Percentiles rank a stretch among this genome's conserved stretches.
phyloP scores from a whole-genome alignment of 1,140 invertebrate genomes.

The Brachionus asplanchnoidis region DNA sequence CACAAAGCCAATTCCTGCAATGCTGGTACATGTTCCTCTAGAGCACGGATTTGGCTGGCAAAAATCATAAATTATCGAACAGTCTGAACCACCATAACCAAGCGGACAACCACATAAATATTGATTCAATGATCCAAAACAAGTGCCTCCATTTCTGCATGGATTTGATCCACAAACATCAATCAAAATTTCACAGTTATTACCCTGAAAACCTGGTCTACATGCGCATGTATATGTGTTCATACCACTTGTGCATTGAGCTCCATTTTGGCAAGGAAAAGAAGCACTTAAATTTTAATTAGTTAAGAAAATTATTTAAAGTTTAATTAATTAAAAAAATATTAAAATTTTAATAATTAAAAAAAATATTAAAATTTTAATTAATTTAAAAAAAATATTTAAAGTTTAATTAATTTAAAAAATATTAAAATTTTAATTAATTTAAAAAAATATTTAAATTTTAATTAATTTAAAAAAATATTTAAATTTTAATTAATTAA shows the following conservation, averaged over 20 bases:
- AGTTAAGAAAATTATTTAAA: neutral
- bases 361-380: too few relatives aligned
- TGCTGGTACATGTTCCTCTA: constrained; percentile 5
- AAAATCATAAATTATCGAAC: constrained; percentile 41
- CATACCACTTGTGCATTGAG: constrained; percentile 69
- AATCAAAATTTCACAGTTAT: constrained; percentile 43
- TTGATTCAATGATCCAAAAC: constrained; percentile 19
- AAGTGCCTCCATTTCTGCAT: constrained; percentile 43
- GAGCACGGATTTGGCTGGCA: constrained; percentile 14
- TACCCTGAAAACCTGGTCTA: constrained; percentile 76
- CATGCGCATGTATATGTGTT: constrained; percentile 76
- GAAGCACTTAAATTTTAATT: constrained; percentile 25
- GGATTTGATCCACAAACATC: constrained; percentile 43
- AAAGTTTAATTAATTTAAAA: neutral
- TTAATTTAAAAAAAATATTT: too few relatives aligned
- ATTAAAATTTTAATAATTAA: neutral
- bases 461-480: too few relatives aligned
- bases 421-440: neutral
- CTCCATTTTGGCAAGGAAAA: constrained; percentile 72
- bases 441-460: neutral
- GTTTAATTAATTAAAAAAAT: neutral
- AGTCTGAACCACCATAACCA: constrained; percentile 43
- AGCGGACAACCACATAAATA: constrained; percentile 7
- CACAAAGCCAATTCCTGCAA: constrained; percentile 12
- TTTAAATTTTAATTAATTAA: constrained; percentile 6